Evolutionary conservation across 2,797 vertebrate species (phyloP).

Genomic region (Acanthurus tractus): DNA sequence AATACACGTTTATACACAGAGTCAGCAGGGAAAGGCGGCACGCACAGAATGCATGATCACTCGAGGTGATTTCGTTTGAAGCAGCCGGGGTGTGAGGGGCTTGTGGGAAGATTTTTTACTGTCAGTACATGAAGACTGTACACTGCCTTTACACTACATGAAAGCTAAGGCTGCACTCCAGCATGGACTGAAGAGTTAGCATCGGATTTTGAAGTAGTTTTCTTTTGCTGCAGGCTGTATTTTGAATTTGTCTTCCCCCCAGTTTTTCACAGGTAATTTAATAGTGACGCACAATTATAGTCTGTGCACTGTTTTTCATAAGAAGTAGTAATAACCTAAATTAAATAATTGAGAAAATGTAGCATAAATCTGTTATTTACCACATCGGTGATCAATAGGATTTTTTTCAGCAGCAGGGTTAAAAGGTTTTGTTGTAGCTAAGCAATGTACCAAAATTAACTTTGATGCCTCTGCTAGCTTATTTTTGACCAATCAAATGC

Average conservation of each 20-base stretch:
- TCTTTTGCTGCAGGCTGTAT: slow-evolving; percentile 4
- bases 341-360: not conserved
- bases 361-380: not conserved
- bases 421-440: too few species aligned
- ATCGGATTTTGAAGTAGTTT: slow-evolving; percentile 2
- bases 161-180: slow-evolving; percentile 1
- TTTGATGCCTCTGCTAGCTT: too few species aligned
- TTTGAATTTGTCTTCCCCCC: not conserved
- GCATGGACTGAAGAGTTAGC: not conserved
- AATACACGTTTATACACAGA: slow-evolving; percentile 66
- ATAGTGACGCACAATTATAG: not conserved
- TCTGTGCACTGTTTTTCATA: not conserved
- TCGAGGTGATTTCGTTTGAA: slow-evolving; percentile 42
- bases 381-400: too few species aligned
- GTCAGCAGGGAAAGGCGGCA: slow-evolving; percentile 37
- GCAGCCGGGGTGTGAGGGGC: slow-evolving; percentile 14
- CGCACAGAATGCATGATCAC: slow-evolving; percentile 54
- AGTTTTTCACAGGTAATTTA: not conserved
- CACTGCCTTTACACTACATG: not conserved
- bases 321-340: not conserved
- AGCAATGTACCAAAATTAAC: too few species aligned
- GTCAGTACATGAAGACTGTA: slow-evolving; percentile 17
- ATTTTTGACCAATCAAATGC: too few species aligned
- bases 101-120: slow-evolving; percentile 14
- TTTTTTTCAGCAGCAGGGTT: too few species aligned